Conservation (phyloP, 2,888 invertebrate genomes). For the Poecilobothrus nobilitatus region DNA sequence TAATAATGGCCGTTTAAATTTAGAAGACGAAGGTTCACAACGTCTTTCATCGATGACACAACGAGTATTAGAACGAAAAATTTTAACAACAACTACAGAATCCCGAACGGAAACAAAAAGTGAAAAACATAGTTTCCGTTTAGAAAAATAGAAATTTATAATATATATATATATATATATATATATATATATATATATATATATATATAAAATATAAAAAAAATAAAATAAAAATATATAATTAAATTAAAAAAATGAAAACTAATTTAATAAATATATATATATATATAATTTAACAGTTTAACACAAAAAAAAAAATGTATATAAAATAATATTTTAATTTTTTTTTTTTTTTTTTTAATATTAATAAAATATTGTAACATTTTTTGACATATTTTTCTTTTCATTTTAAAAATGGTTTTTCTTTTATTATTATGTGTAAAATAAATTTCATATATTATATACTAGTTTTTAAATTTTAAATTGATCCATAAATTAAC, state of each 20-base stretch:
- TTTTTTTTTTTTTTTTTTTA: neutral
- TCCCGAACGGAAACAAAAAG: conserved; percentile 42
- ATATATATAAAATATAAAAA: neutral
- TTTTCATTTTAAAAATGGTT: neutral
- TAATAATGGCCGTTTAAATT: conserved; percentile 36
- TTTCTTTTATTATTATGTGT: neutral
- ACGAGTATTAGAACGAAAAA: conserved; percentile 43
- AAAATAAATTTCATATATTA: neutral
- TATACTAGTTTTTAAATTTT: neutral
- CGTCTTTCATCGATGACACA: conserved; percentile 43
- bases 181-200: neutral
- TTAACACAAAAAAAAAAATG: neutral
- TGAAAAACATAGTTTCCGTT: conserved; percentile 42
- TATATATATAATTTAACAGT: neutral
- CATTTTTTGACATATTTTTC: neutral
- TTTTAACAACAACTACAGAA: conserved; percentile 41
- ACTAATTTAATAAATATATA: neutral
- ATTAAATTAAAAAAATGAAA: neutral
- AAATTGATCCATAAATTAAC: too few species aligned
- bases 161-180: neutral
- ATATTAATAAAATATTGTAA: too few species aligned
- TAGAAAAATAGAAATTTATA: conserved; percentile 32
- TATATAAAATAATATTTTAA: neutral
- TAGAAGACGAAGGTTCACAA: conserved; percentile 40
- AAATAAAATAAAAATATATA: neutral